These are phyloP conservation scores for Novumbra hubbsi DNA, from an alignment of 2,797 vertebrate species.

Conservation along the genomic window DNA sequence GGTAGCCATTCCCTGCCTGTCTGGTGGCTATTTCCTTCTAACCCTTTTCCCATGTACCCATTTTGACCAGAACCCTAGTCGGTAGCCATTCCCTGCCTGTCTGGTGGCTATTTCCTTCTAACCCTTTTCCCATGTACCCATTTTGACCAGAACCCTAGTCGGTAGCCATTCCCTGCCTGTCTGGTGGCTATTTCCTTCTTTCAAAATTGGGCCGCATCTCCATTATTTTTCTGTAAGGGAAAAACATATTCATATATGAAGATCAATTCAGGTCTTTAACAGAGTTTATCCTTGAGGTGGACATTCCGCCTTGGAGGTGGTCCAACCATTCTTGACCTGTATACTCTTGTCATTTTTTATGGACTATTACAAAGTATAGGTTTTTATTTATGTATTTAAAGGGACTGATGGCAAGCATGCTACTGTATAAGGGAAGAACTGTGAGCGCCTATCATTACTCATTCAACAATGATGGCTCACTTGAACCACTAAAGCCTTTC, in stretches of 20 bases:
- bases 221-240: constrained; percentile 35
- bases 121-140: no score
- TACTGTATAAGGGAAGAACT: not conserved
- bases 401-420: not conserved
- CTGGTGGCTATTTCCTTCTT: constrained; percentile 20
- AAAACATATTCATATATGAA: not conserved
- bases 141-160: no score
- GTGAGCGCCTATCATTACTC: not conserved
- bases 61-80: no score
- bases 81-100: no score
- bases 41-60: no score
- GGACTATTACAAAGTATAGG: not conserved
- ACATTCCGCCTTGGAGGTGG: not conserved
- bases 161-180: constrained; percentile 39
- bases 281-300: not conserved
- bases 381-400: no score
- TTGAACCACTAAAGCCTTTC: not conserved
- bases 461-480: not conserved
- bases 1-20: constrained; percentile 35
- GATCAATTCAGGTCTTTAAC: not conserved
- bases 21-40: no score
- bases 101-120: no score
- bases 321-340: not conserved
- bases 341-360: not conserved
- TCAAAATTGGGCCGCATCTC: constrained; percentile 15